These are phyloP conservation scores for Drosophila lacertosa DNA, from an alignment of 1,140 invertebrate species.

Conservation along the genomic window DNA sequence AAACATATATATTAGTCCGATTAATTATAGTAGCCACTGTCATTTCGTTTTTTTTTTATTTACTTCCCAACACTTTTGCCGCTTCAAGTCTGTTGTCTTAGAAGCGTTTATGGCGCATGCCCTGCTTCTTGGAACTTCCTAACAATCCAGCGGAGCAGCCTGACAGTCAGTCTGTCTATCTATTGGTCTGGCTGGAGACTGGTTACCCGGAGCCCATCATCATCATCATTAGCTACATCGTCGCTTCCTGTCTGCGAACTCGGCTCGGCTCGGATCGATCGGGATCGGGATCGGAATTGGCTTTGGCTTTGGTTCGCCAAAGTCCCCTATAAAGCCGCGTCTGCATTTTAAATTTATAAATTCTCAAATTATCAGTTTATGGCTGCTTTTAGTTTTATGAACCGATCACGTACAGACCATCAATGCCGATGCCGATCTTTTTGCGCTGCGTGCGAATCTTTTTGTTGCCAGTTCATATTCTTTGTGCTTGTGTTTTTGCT, in stretches of 20 bases:
- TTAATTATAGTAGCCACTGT: constrained; percentile 1
- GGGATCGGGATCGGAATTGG: constrained; percentile 41
- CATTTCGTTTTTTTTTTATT: constrained; percentile 11
- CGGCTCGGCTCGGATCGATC: constrained; percentile 15
- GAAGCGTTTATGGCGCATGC: constrained; percentile 41
- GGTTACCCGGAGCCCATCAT: constrained; percentile 22
- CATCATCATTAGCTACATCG: constrained; percentile 37
- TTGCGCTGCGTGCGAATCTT: constrained; percentile 71
- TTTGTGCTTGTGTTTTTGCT: constrained; percentile 9
- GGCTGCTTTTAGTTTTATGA: constrained; percentile 79
- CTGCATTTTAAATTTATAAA: constrained; percentile 73
- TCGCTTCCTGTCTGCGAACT: constrained; percentile 54
- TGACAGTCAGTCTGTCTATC: neutral
- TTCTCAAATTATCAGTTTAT: constrained; percentile 82
- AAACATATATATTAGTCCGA: neutral
- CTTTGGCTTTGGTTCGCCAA: constrained; percentile 21
- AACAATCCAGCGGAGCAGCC: constrained; percentile 14
- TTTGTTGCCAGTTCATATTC: constrained; percentile 36
- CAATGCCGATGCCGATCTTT: constrained; percentile 38
- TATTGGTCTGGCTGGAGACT: constrained; percentile 1
- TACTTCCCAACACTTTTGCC: constrained; percentile 16
- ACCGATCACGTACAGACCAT: constrained; percentile 78
- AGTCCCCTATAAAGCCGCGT: constrained; percentile 48
- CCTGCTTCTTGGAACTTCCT: constrained; percentile 36
- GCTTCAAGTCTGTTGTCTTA: constrained; percentile 21